Evolutionary conservation across 1,140 invertebrate species (phyloP).

Genomic region (Gryon sp.): DNA sequence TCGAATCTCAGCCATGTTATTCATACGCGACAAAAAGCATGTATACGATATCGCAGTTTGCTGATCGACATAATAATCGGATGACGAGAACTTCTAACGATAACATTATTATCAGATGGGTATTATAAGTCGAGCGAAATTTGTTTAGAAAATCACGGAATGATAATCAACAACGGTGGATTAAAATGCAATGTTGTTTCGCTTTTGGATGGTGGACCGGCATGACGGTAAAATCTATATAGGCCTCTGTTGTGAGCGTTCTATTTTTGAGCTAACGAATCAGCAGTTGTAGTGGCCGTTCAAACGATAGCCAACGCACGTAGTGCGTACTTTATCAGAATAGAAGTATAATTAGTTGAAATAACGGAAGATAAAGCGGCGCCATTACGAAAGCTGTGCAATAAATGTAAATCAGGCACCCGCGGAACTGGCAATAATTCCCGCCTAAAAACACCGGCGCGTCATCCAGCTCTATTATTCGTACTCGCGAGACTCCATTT

Average conservation of each 20-base stretch:
- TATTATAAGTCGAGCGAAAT: slow-evolving; percentile 10
- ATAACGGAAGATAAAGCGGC: slow-evolving; percentile 77
- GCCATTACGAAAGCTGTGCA: slow-evolving; percentile 75
- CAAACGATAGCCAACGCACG: slow-evolving; percentile 37
- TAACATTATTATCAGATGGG: background rate
- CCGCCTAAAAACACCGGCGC: slow-evolving; percentile 75
- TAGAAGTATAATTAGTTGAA: slow-evolving; percentile 78
- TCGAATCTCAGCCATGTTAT: slow-evolving; percentile 2
- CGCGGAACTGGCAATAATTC: slow-evolving; percentile 76
- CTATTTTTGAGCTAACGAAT: slow-evolving; percentile 31
- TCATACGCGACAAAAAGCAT: slow-evolving; percentile 14
- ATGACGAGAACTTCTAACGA: slow-evolving; percentile 18
- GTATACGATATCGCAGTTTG: slow-evolving; percentile 12
- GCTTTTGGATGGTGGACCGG: background rate
- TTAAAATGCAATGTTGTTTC: slow-evolving; percentile 28
- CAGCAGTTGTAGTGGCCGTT: slow-evolving; percentile 37
- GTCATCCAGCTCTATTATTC: slow-evolving; percentile 76
- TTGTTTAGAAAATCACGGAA: slow-evolving; percentile 2
- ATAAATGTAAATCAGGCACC: slow-evolving; percentile 78
- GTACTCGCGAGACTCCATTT: slow-evolving; percentile 66
- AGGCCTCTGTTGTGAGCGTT: background rate
- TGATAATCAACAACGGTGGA: background rate
- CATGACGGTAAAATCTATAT: slow-evolving; percentile 14
- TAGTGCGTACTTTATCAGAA: slow-evolving; percentile 74
- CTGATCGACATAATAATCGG: slow-evolving; percentile 20